Evolutionary conservation across 2,797 vertebrate species (phyloP), one percentile per base, ranked within the genome.

Genomic region (Tolypeutes matacus): DNA sequence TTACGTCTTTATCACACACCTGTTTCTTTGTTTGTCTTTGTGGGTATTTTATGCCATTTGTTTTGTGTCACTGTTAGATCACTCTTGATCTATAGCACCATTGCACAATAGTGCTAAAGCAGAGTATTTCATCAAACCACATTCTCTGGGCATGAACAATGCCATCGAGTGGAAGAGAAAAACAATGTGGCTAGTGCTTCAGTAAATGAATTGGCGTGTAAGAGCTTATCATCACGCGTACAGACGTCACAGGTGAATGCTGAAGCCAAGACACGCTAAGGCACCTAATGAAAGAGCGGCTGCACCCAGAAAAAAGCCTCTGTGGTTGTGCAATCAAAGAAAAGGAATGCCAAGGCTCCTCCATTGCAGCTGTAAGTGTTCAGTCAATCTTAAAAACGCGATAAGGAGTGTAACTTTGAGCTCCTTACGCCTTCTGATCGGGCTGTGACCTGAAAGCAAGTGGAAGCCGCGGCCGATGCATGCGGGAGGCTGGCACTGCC

Each of bases 371-470:
- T 13, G 25, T 13, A 13, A 82, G 96, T 15, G 89, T 88, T 64
- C 69, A 1, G 58, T 90, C 21, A 8, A 2, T 60, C 93, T 36
- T 20, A 27, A 51, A n/a, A 2, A 3, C 2, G 15, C 0, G 95
- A 95, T 86, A 93, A 96, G 91, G 76, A 91, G 29, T 12, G 51
- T 20, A 7, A 58, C 95, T 78, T 46, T 83, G 93, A 78, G 34
- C 96, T 39, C 25, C 1, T n/a, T 23, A 13, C n/a, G 17, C 83
- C 91, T 64, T 51, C 23, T 20, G 46, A 76, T 29, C 0, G 0
- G 85, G 75, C 72, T 75, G 1, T 2, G 86, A 60, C 31, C 70
- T 1, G 12, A 53, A 49, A 78, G 69, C 36, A 72, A 20, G 86
- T 2, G 27, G 73, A 34, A 1, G 0, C 1, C 20, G 84, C 6